Percentiles rank a stretch among this genome's conserved stretches.
These are phyloP conservation scores for Peromyscus aztecus DNA, from an alignment of 2,797 vertebrate species.

Conservation along the genomic window DNA sequence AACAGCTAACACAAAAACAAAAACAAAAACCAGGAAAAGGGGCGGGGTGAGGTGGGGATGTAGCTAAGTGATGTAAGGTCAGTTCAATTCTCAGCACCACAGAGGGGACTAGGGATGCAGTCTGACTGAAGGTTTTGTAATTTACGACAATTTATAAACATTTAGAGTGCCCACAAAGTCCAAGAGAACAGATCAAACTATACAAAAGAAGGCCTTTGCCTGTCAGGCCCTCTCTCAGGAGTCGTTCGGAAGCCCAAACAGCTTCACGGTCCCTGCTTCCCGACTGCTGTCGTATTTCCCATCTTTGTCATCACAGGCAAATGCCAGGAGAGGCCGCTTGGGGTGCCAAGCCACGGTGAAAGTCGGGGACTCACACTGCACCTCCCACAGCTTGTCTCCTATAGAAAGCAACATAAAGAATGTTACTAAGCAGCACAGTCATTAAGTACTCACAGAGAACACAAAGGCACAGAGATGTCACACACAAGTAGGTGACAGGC, in stretches of 20 bases:
- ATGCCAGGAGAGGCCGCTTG: slow-evolving; percentile 96
- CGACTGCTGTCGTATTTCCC: slow-evolving; percentile 98
- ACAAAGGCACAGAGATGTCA: neutral
- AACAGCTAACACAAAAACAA: neutral
- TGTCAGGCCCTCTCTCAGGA: slow-evolving; percentile 85
- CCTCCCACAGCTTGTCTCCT: slow-evolving; percentile 99
- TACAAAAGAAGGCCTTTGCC: neutral
- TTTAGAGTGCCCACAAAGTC: neutral
- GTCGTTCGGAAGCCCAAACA: slow-evolving; percentile 98
- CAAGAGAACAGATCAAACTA: slow-evolving; percentile 13
- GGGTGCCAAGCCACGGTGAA: slow-evolving; percentile 99
- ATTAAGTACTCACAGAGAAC: neutral
- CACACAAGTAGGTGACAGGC: rapidly evolving
- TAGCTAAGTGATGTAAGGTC: neutral
- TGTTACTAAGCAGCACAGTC: neutral
- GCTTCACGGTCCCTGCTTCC: slow-evolving; percentile 97
- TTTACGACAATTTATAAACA: slow-evolving; percentile 16
- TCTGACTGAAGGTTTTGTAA: neutral
- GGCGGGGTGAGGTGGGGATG: too few relatives aligned
- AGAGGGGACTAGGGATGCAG: neutral
- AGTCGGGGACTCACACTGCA: slow-evolving; percentile 98
- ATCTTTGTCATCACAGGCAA: slow-evolving; percentile 98
- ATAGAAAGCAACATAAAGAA: slow-evolving; percentile 57
- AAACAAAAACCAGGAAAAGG: neutral
- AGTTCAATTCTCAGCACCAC: neutral